Percentiles rank a stretch among this genome's conserved stretches.
Evolutionary conservation across 2,797 vertebrate genomes (phyloP).

Genomic region (Spinus olivaceus): DNA sequence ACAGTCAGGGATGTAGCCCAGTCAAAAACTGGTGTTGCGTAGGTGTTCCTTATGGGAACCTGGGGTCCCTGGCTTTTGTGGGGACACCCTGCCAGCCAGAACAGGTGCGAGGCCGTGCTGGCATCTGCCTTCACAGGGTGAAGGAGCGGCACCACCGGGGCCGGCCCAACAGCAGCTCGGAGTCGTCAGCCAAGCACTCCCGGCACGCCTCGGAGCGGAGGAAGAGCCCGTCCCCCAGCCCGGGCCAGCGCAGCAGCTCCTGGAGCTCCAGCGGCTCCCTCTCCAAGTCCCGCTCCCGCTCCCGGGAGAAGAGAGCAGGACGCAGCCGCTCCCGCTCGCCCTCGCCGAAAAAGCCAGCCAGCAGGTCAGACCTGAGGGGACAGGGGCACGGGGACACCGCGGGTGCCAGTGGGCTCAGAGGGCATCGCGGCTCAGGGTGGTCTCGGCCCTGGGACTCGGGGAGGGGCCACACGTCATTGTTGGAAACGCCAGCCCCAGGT

Average conservation of each 20-base stretch:
- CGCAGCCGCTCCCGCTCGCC: conserved; percentile 85
- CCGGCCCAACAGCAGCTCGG: conserved; percentile 78
- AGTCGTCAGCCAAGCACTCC: conserved; percentile 79
- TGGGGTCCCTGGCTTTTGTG: rapidly evolving
- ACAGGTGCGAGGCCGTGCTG: background rate
- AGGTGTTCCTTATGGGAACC: background rate
- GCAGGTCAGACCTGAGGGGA: conserved; percentile 77
- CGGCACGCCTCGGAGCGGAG: conserved; percentile 80
- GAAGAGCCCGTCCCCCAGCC: conserved; percentile 83
- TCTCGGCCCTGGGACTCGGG: background rate
- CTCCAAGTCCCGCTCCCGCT: conserved; percentile 82
- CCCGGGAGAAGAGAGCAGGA: conserved; percentile 80
- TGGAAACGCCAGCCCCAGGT: background rate
- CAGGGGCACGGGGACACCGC: rapidly evolving
- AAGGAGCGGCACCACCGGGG: conserved; percentile 80
- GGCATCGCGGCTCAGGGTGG: rapidly evolving
- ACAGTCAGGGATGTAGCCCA: background rate
- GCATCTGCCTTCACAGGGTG: conserved; percentile 67
- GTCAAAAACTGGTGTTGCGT: rapidly evolving
- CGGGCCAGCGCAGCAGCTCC: conserved; percentile 84
- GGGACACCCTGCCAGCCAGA: background rate
- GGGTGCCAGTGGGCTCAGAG: background rate
- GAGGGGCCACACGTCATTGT: background rate
- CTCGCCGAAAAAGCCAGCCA: conserved; percentile 83
- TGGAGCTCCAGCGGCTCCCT: conserved; percentile 87